phyloP scores from a whole-genome alignment of 53 echinoderm and acorn worm species.

The Henricia sp. region DNA sequence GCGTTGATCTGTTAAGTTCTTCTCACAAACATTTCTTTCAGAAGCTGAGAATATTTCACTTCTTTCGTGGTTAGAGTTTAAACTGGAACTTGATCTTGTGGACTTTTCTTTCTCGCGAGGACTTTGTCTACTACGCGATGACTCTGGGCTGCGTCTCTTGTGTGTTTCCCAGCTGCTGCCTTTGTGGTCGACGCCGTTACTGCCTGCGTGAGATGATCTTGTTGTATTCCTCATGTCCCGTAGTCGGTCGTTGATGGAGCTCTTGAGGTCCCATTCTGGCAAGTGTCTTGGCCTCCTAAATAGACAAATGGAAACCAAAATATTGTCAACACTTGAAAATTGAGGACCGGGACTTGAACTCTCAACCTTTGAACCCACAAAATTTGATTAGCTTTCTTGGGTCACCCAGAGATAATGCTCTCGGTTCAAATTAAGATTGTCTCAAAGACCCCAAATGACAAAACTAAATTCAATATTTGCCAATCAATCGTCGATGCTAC shows the following conservation, averaged over 20 bases:
- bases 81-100: background rate
- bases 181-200: background rate
- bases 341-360: too few species aligned
- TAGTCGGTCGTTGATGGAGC: constrained; percentile 28
- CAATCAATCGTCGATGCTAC: too few species aligned
- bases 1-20: background rate
- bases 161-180: background rate
- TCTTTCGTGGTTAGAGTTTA: background rate
- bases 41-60: background rate
- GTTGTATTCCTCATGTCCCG: constrained; percentile 3
- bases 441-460: too few species aligned
- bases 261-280: background rate
- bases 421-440: too few species aligned
- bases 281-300: constrained; percentile 11
- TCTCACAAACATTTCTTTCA: background rate
- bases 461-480: too few species aligned
- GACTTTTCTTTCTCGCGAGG: background rate
- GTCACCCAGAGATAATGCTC: too few species aligned
- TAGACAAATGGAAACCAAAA: background rate
- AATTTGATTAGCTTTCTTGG: too few species aligned
- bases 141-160: background rate
- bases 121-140: background rate
- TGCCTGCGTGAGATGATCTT: background rate
- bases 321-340: too few species aligned
- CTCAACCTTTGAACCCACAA: too few species aligned